Percentiles rank a stretch among this genome's conserved stretches.
Evolutionary conservation across 2,797 vertebrate species (phyloP).

Genomic region (Fistularia commersonii): DNA sequence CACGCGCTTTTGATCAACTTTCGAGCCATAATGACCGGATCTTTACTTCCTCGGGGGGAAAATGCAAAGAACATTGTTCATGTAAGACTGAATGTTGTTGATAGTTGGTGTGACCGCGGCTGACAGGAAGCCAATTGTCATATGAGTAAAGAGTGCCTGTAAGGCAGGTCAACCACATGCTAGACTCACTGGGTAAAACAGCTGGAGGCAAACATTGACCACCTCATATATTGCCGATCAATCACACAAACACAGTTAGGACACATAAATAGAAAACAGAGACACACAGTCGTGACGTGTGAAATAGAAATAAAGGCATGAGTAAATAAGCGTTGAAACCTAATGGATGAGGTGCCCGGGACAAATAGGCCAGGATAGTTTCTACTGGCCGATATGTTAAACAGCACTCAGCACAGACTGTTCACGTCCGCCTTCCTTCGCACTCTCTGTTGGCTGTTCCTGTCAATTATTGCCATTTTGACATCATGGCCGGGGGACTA

Average conservation of each 20-base stretch:
- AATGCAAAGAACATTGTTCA: constrained; percentile 30
- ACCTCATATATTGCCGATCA: constrained; percentile 64
- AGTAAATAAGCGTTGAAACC: too few species aligned
- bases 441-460: too few species aligned
- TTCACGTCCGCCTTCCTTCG: too few species aligned
- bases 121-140: constrained; percentile 63
- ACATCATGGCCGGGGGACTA: too few species aligned
- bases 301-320: too few species aligned
- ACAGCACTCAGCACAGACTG: too few species aligned
- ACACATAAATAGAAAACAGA: constrained; percentile 26
- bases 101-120: constrained; percentile 43
- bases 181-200: constrained; percentile 48
- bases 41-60: constrained; percentile 23
- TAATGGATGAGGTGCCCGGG: too few species aligned
- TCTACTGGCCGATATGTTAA: too few species aligned
- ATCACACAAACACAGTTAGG: constrained; percentile 38
- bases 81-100: constrained; percentile 35
- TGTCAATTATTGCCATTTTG: too few species aligned
- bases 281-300: constrained; percentile 1
- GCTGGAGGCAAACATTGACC: constrained; percentile 57
- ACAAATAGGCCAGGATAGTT: too few species aligned
- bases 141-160: constrained; percentile 54
- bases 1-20: constrained; percentile 11
- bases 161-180: constrained; percentile 60
- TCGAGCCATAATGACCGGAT: not conserved